Percentiles rank a stretch among this genome's conserved stretches.
phyloP scores from a whole-genome alignment of 1,140 invertebrate genomes.

The Physella acuta region DNA sequence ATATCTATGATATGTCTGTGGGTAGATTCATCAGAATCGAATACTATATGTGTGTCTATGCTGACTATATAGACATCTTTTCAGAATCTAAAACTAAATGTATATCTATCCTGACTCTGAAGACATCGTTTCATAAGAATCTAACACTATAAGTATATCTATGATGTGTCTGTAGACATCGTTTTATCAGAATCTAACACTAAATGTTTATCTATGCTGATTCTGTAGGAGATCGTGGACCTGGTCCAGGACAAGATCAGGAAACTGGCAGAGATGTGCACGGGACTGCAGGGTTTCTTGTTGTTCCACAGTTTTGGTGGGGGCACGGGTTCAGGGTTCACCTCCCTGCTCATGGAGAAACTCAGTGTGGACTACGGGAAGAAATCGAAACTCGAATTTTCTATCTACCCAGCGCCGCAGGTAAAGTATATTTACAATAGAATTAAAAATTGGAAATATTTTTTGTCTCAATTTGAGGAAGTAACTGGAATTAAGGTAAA shows the following conservation, averaged over 20 bases:
- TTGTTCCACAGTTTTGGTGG: constrained; percentile 61
- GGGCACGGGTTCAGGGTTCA: constrained; percentile 85
- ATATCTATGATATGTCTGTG: too few species aligned
- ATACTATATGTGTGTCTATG: too few species aligned
- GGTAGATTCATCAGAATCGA: too few species aligned
- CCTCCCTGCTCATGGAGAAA: constrained; percentile 83
- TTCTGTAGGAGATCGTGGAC: constrained; percentile 69
- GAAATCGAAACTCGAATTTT: constrained; percentile 28
- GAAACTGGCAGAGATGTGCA: constrained; percentile 38
- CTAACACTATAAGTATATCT: too few species aligned
- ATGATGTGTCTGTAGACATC: too few species aligned
- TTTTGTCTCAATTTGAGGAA: not conserved
- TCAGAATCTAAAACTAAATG: too few species aligned
- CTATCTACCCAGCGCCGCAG: constrained; percentile 52
- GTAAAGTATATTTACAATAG: constrained; percentile 28
- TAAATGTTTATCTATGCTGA: constrained; percentile 58
- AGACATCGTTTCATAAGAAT: too few species aligned
- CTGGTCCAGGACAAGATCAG: constrained; percentile 34
- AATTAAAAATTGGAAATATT: constrained; percentile 32
- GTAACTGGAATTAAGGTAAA: not conserved
- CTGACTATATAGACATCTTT: too few species aligned
- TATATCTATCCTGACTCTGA: too few species aligned
- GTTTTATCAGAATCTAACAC: too few species aligned
- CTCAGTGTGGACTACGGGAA: constrained; percentile 71
- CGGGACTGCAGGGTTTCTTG: constrained; percentile 40